Conservation (phyloP, 1,140 invertebrate genomes). For the Neelides sp. region DNA sequence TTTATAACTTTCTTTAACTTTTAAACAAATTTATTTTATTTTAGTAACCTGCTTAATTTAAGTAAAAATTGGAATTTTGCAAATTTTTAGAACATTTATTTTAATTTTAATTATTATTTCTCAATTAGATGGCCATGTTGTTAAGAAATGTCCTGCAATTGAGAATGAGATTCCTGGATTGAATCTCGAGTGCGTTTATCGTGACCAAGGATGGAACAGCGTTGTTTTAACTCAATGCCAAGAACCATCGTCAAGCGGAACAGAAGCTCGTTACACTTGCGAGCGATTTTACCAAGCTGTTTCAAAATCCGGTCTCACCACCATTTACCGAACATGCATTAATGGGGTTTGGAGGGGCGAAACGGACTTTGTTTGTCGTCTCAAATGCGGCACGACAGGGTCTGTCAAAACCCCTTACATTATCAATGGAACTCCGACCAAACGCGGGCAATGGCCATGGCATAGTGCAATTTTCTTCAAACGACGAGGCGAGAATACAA, state of each 20-base stretch:
- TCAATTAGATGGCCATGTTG: no score
- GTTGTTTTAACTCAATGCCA: constrained; percentile 7
- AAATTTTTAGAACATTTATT: no score
- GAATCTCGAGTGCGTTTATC: constrained; percentile 8
- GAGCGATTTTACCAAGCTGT: constrained; percentile 10
- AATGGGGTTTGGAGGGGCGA: constrained; percentile 16
- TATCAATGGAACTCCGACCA: constrained; percentile 12
- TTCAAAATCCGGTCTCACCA: not conserved
- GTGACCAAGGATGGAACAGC: not conserved
- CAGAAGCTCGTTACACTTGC: constrained; percentile 20
- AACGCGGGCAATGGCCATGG: constrained; percentile 20
- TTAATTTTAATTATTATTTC: no score
- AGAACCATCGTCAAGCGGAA: not conserved
- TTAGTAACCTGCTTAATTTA: no score
- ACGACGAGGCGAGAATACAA: not conserved
- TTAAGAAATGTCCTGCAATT: constrained; percentile 14
- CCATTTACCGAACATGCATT: constrained; percentile 16
- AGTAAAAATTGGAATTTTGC: no score
- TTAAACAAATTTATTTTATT: no score
- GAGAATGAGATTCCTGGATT: constrained; percentile 10
- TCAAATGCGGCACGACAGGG: constrained; percentile 11
- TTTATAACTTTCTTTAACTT: no score
- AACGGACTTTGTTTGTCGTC: constrained; percentile 11
- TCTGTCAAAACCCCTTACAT: constrained; percentile 8
- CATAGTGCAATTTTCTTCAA: constrained; percentile 14